Evolutionary conservation across 2,797 vertebrate species (phyloP).

Genomic region (Gadopsis bispinosus): DNA sequence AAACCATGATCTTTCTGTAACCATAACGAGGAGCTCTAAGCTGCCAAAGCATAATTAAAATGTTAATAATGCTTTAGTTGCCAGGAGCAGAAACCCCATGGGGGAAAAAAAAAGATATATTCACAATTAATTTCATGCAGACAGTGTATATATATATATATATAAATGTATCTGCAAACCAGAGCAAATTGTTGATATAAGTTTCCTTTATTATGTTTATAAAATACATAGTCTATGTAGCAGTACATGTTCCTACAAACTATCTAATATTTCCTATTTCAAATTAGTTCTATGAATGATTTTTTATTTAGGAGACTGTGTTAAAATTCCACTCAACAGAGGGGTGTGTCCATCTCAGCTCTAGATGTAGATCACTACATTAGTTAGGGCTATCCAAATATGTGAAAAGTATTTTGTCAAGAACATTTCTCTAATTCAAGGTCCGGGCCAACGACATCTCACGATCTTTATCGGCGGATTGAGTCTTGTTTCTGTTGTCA

Average conservation of each 20-base stretch:
- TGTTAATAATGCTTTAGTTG: not conserved
- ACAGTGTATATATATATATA: no score
- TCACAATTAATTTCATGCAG: not conserved
- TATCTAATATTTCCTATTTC: not conserved
- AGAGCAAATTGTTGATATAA: no score
- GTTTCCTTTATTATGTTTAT: not conserved
- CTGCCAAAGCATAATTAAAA: not conserved
- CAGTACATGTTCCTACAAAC: not conserved
- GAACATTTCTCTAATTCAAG: no score
- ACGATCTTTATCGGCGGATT: rapidly evolving
- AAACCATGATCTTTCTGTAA: not conserved
- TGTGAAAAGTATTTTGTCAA: no score
- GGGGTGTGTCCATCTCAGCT: not conserved
- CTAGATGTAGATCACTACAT: not conserved
- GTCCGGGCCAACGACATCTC: no score
- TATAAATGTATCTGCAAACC: no score
- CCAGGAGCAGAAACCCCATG: not conserved
- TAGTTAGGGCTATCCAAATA: not conserved
- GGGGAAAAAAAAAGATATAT: not conserved
- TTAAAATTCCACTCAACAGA: not conserved
- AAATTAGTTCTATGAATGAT: not conserved
- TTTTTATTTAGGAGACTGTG: not conserved
- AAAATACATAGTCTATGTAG: not conserved
- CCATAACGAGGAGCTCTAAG: not conserved
- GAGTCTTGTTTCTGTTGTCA: not conserved